These are phyloP conservation scores for Xenopus borealis DNA, from an alignment of 2,113 vertebrate species.

Conservation along the genomic window DNA sequence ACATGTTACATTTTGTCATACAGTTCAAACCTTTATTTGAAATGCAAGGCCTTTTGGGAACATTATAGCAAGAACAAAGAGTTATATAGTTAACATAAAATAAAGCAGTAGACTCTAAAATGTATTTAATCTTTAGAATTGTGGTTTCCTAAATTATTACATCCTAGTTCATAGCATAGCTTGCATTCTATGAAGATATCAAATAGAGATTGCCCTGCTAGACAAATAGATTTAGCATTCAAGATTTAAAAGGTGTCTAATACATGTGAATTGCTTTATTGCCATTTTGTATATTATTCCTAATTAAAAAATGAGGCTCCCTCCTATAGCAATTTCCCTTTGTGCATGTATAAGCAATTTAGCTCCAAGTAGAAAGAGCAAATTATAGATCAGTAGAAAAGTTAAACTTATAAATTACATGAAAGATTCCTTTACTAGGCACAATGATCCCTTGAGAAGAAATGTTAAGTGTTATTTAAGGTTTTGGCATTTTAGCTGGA, in stretches of 20 bases:
- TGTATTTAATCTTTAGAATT: too few relatives aligned
- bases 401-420: constrained; percentile 64
- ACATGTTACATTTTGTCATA: too few relatives aligned
- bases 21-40: too few relatives aligned
- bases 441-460: constrained; percentile 57
- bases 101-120: too few relatives aligned
- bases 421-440: constrained; percentile 54
- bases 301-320: constrained; percentile 71
- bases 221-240: constrained; percentile 65
- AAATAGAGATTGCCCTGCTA: constrained; percentile 59
- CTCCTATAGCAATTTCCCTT: constrained; percentile 55
- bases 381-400: constrained; percentile 66
- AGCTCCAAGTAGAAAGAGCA: constrained; percentile 63
- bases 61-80: too few relatives aligned
- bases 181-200: constrained; percentile 52
- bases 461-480: constrained; percentile 56
- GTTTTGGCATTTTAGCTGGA: constrained; percentile 47
- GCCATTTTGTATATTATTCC: constrained; percentile 65
- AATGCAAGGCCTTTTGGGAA: too few relatives aligned
- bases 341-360: constrained; percentile 61
- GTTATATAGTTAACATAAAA: too few relatives aligned
- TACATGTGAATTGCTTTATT: constrained; percentile 71
- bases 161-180: constrained; percentile 54
- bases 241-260: constrained; percentile 67
- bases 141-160: constrained; percentile 19